phyloP scores from a whole-genome alignment of 2,113 vertebrate genomes.

The Trinectes maculatus region DNA sequence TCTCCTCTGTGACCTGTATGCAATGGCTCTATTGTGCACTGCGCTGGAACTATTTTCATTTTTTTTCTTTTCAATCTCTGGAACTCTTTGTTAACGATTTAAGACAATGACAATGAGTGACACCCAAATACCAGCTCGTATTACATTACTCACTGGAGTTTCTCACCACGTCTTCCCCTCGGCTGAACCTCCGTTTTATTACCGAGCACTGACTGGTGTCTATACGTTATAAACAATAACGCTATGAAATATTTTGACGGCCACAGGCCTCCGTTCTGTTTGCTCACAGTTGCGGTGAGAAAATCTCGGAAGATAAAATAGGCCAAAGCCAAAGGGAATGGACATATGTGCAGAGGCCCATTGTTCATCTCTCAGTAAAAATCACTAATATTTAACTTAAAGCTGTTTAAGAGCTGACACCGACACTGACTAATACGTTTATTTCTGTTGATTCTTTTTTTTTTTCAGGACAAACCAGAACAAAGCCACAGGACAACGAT shows the following conservation, averaged over 20 bases:
- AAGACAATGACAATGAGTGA: slow-evolving; percentile 39
- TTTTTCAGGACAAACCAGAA: slow-evolving; percentile 13
- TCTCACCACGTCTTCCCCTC: not conserved
- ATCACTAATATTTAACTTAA: slow-evolving; percentile 7
- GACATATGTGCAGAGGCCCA: slow-evolving; percentile 10
- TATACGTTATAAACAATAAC: slow-evolving; percentile 14
- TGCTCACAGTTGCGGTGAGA: not conserved
- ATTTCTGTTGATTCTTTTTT: too few relatives aligned
- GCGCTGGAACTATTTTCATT: not conserved
- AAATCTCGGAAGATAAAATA: slow-evolving; percentile 23
- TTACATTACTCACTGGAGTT: slow-evolving; percentile 37
- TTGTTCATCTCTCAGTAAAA: not conserved
- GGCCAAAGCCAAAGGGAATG: slow-evolving; percentile 20
- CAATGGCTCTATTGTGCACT: slow-evolving; percentile 15
- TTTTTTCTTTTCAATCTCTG: slow-evolving; percentile 3
- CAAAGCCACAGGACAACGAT: slow-evolving; percentile 24
- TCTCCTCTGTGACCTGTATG: slow-evolving; percentile 7
- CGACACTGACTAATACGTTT: too few relatives aligned
- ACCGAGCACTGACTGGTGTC: slow-evolving; percentile 1
- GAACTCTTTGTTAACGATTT: slow-evolving; percentile 30
- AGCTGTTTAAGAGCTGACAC: not conserved
- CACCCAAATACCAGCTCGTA: slow-evolving; percentile 27
- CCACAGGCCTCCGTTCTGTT: slow-evolving; percentile 14
- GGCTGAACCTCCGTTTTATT: slow-evolving; percentile 20
- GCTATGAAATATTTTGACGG: slow-evolving; percentile 31